These are phyloP conservation scores for Hydrozoanthus tunicans DNA, from an alignment of 64 coral and sea anemone genomes.

Conservation along the genomic window DNA sequence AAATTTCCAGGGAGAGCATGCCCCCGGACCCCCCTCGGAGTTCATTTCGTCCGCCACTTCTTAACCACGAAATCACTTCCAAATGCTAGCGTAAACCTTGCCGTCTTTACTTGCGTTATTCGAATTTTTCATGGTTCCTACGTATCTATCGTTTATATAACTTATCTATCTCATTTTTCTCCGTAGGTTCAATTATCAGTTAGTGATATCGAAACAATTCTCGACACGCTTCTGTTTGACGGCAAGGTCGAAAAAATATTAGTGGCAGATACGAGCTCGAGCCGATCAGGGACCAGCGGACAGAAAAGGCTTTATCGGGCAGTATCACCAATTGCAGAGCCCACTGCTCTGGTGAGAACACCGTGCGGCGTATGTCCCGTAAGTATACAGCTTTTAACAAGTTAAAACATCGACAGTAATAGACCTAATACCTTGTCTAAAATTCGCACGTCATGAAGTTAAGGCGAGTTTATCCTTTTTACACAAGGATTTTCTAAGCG, in stretches of 20 bases:
- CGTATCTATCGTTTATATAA: background rate
- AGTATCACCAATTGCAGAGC: constrained; percentile 66
- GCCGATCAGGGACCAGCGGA: constrained; percentile 55
- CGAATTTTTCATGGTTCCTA: too few species aligned
- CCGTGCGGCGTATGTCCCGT: constrained; percentile 97
- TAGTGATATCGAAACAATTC: constrained; percentile 94
- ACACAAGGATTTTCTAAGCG: too few species aligned
- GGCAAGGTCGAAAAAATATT: constrained; percentile 88
- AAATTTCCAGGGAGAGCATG: too few species aligned
- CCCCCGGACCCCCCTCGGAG: too few species aligned
- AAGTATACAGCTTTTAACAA: constrained; percentile 12
- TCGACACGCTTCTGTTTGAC: constrained; percentile 94
- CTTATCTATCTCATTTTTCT: background rate
- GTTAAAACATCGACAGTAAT: too few species aligned
- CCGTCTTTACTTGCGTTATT: too few species aligned
- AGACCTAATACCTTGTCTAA: too few species aligned
- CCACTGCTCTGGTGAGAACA: constrained; percentile 79
- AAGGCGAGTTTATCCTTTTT: too few species aligned
- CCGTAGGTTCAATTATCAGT: constrained; percentile 83
- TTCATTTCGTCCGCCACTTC: too few species aligned
- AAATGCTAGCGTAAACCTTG: too few species aligned
- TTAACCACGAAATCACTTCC: too few species aligned
- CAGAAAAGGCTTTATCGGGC: constrained; percentile 83
- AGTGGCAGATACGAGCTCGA: constrained; percentile 68
- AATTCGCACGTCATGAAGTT: too few species aligned